A percentile compares a stretch with the other conserved stretches of the same genome.
phyloP scores from a whole-genome alignment of 2,888 invertebrate genomes.

The Drosophila mimetica region DNA sequence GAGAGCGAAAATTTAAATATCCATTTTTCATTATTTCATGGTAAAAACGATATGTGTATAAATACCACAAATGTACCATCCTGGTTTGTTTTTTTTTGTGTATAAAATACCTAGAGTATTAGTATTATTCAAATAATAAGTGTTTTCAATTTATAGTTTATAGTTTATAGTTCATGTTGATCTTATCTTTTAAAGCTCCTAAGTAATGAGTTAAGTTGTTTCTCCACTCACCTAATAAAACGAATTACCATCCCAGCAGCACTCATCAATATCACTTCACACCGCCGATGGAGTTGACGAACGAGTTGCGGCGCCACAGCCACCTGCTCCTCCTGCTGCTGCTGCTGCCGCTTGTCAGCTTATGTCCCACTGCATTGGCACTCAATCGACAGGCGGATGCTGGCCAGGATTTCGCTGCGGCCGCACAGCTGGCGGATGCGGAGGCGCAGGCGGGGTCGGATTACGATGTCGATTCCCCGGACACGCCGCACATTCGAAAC shows the following conservation, averaged over 20 bases:
- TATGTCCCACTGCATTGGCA: conserved; percentile 25
- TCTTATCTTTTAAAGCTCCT: neutral
- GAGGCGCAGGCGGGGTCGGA: conserved; percentile 43
- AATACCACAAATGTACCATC: no score
- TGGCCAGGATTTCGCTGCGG: conserved; percentile 37
- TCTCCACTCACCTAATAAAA: conserved; percentile 8
- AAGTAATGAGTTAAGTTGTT: neutral
- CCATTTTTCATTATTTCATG: no score
- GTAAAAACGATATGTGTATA: no score
- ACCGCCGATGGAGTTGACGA: conserved; percentile 27
- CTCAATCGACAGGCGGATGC: conserved; percentile 35
- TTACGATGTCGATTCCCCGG: conserved; percentile 23
- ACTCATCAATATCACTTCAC: conserved; percentile 6
- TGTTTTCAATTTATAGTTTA: no score
- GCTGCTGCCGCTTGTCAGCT: conserved; percentile 44
- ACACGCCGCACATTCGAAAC: conserved; percentile 88
- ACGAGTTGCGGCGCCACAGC: conserved; percentile 14
- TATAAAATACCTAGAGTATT: no score
- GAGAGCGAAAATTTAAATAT: no score
- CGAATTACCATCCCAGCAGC: conserved; percentile 29
- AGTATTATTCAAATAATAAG: no score
- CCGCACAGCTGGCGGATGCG: conserved; percentile 60
- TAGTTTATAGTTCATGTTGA: no score
- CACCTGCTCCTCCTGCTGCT: conserved; percentile 21
- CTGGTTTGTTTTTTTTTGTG: no score